Percentiles rank a stretch among this genome's conserved stretches.
These are phyloP conservation scores for Pogoniulus pusillus DNA, from an alignment of 2,797 vertebrate genomes.

Conservation along the genomic window DNA sequence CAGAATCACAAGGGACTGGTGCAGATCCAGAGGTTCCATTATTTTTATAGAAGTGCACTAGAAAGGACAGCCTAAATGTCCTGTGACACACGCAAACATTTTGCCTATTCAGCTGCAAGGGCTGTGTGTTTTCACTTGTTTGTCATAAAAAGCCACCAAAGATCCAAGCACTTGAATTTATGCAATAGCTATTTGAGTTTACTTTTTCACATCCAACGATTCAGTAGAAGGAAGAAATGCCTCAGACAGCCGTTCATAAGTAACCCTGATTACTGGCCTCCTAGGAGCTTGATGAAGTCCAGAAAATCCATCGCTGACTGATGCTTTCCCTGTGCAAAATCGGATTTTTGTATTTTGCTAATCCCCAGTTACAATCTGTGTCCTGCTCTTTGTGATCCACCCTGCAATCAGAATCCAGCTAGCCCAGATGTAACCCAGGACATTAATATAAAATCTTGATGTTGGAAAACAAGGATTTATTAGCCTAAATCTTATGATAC, in stretches of 20 bases:
- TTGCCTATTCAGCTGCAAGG: background rate
- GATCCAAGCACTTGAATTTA: background rate
- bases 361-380: slow-evolving; percentile 94
- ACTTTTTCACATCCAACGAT: background rate
- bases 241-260: slow-evolving; percentile 11
- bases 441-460: slow-evolving; percentile 38
- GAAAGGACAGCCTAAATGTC: background rate
- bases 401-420: slow-evolving; percentile 77
- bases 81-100: background rate
- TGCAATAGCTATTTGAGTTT: background rate
- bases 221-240: slow-evolving; percentile 42
- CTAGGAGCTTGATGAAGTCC: slow-evolving; percentile 84
- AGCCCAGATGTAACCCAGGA: slow-evolving; percentile 62
- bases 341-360: slow-evolving; percentile 92
- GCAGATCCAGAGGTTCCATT: background rate
- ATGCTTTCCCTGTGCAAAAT: slow-evolving; percentile 90
- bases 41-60: background rate
- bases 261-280: slow-evolving; percentile 65
- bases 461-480: slow-evolving; percentile 32
- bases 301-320: slow-evolving; percentile 88
- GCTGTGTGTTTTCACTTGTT: background rate
- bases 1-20: background rate
- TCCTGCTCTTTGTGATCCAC: slow-evolving; percentile 80
- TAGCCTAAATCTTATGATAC: slow-evolving; percentile 46
- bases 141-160: background rate